Conservation (phyloP, 2,888 invertebrate genomes). For the Seladonia tumulorum region DNA sequence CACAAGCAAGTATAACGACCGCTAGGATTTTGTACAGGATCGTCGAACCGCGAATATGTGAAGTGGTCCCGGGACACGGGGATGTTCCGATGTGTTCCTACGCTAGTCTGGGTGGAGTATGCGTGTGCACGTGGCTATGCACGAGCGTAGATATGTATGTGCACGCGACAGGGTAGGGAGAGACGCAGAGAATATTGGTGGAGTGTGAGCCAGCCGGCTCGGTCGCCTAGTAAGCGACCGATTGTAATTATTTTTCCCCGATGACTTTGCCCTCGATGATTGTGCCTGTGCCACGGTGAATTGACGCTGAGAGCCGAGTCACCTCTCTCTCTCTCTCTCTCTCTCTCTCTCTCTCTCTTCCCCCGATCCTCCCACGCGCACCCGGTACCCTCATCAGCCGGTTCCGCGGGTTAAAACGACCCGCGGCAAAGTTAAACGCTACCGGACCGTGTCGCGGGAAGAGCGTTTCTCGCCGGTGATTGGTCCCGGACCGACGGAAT, state of each 20-base stretch:
- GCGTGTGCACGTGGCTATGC: background rate
- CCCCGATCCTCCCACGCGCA: background rate
- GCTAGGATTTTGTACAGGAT: conserved; percentile 81
- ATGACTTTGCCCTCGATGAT: conserved; percentile 71
- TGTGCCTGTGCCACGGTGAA: conserved; percentile 70
- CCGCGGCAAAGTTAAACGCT: conserved; percentile 61
- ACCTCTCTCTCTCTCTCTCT: background rate
- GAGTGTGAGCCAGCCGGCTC: conserved; percentile 43
- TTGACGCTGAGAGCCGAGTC: conserved; percentile 65
- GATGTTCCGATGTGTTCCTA: conserved; percentile 13
- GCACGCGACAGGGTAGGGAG: background rate
- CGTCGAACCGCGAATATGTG: conserved; percentile 80
- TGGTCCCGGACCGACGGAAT: conserved; percentile 43
- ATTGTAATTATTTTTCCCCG: conserved; percentile 82
- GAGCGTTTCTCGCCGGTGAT: conserved; percentile 55
- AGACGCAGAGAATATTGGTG: conserved; percentile 55
- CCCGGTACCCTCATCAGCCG: conserved; percentile 62
- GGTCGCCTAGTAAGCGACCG: conserved; percentile 70
- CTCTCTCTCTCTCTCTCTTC: background rate
- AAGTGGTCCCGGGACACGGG: conserved; percentile 72
- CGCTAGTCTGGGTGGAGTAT: background rate
- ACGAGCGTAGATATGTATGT: background rate
- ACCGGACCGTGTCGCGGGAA: conserved; percentile 64
- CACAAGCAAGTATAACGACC: conserved; percentile 74
- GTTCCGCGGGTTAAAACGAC: conserved; percentile 64